Evolutionary conservation across 2,797 vertebrate species (phyloP).

Genomic region (Thaleichthys pacificus): DNA sequence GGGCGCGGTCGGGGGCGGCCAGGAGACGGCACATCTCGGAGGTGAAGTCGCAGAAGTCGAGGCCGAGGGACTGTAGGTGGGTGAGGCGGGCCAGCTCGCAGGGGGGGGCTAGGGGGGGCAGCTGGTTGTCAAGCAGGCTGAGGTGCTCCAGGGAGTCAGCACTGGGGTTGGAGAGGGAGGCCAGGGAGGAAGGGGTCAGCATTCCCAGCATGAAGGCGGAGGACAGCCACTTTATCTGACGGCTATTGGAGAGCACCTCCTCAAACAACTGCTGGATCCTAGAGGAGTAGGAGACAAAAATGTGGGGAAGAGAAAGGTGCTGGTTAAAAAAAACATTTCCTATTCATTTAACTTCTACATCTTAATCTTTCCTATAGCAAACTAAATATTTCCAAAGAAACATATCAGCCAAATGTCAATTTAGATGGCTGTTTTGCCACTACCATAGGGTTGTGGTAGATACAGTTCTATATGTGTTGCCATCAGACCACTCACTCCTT

Average conservation of each 20-base stretch:
- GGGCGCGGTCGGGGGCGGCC: slow-evolving; percentile 84
- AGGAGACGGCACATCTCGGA: slow-evolving; percentile 92
- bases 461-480: neutral
- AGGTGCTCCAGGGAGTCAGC: slow-evolving; percentile 93
- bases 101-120: slow-evolving; percentile 85
- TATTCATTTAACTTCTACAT: neutral
- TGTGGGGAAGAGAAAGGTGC: neutral
- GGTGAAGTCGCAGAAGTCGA: slow-evolving; percentile 97
- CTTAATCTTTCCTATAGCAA: neutral
- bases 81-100: slow-evolving; percentile 89
- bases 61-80: slow-evolving; percentile 87
- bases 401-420: neutral
- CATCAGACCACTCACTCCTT: slow-evolving; percentile 84
- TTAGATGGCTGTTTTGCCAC: neutral
- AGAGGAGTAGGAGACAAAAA: slow-evolving; percentile 4
- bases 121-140: slow-evolving; percentile 93
- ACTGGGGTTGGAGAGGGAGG: slow-evolving; percentile 89
- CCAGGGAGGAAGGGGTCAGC: slow-evolving; percentile 89
- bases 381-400: neutral
- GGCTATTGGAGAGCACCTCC: slow-evolving; percentile 93
- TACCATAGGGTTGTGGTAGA: neutral
- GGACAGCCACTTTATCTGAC: slow-evolving; percentile 93
- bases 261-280: slow-evolving; percentile 96
- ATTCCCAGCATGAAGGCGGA: slow-evolving; percentile 95
- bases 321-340: neutral